These are phyloP conservation scores for Astropecten irregularis DNA, from an alignment of 53 echinoderm and acorn worm species.

Conservation along the genomic window DNA sequence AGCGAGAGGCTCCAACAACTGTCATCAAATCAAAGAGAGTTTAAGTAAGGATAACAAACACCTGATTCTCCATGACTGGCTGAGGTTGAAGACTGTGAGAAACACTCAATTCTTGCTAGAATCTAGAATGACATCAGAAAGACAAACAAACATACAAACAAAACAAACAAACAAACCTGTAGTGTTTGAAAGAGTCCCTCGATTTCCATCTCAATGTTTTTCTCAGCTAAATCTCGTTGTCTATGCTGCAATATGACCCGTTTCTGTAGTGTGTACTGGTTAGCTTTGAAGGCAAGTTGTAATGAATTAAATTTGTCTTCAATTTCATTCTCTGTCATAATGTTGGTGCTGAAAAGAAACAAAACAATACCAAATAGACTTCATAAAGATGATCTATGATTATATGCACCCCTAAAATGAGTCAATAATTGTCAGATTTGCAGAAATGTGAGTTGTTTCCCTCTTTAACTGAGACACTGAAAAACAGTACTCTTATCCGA, in stretches of 20 bases:
- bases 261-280: constrained; percentile 76
- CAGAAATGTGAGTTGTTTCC: too few species aligned
- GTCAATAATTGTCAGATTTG: background rate
- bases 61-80: too few species aligned
- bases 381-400: too few species aligned
- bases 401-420: background rate
- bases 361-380: background rate
- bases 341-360: background rate
- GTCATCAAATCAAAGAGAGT: too few species aligned
- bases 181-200: constrained; percentile 45
- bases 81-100: too few species aligned
- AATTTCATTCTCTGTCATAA: constrained; percentile 83
- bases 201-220: constrained; percentile 75
- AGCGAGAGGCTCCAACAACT: constrained; percentile 47
- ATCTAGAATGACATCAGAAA: too few species aligned
- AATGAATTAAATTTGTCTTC: constrained; percentile 84
- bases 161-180: too few species aligned
- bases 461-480: too few species aligned
- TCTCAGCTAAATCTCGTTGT: constrained; percentile 82
- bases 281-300: constrained; percentile 87
- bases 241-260: constrained; percentile 71
- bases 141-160: too few species aligned
- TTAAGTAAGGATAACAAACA: too few species aligned
- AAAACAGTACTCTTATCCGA: too few species aligned
- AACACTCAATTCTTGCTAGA: background rate